Evolutionary conservation across 2,113 vertebrate species (phyloP).

Genomic region (Microcebus tavaratra): DNA sequence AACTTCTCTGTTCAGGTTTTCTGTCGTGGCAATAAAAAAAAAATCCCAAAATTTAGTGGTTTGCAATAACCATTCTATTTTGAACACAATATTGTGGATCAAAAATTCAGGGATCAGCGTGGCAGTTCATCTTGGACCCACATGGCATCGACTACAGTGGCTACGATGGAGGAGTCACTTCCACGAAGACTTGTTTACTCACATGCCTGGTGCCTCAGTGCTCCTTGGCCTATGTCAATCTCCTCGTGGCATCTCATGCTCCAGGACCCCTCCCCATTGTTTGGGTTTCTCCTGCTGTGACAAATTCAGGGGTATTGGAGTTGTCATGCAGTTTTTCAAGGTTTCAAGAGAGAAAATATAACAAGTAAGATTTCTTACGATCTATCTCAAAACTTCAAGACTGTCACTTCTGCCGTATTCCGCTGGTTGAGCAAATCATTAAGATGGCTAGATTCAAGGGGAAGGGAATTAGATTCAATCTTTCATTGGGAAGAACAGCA

Average conservation of each 20-base stretch:
- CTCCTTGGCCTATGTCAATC: no score
- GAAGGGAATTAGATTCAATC: background rate
- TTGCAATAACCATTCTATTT: background rate
- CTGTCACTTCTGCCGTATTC: background rate
- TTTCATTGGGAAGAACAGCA: background rate
- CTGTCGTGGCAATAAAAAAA: background rate
- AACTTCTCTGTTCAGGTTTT: background rate
- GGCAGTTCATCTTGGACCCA: background rate
- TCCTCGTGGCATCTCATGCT: accelerated
- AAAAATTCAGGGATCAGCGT: background rate
- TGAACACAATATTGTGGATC: background rate
- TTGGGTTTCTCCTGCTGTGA: background rate
- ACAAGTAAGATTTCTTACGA: background rate
- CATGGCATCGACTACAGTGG: background rate
- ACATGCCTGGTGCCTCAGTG: accelerated
- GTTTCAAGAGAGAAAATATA: background rate
- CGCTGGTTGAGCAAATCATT: background rate
- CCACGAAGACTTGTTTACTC: background rate
- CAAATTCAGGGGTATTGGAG: background rate
- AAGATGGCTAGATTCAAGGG: background rate
- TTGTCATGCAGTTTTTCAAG: background rate
- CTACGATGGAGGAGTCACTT: background rate
- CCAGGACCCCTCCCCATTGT: accelerated
- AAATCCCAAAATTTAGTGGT: background rate
- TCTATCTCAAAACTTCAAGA: background rate